A percentile compares a stretch with the other conserved stretches of the same genome.
These are phyloP conservation scores for Melanostigma gelatinosum DNA, from an alignment of 2,113 vertebrate genomes.

Conservation along the genomic window DNA sequence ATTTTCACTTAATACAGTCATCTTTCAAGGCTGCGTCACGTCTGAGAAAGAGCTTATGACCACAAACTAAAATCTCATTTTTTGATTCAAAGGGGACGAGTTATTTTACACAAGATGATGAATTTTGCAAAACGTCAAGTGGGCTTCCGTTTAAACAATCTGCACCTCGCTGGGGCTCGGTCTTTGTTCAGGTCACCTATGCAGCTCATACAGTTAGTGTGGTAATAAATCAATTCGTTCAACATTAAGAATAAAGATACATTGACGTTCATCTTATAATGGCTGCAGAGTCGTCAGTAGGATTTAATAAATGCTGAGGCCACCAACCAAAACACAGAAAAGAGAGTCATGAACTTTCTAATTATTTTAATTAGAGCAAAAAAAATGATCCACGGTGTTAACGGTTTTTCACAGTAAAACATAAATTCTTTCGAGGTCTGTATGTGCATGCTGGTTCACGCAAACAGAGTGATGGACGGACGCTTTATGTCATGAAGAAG, in stretches of 20 bases:
- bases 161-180: neutral
- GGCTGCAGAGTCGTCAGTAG: neutral
- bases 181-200: neutral
- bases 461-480: conserved; percentile 13
- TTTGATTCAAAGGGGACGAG: neutral
- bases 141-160: conserved; percentile 10
- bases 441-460: neutral
- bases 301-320: neutral
- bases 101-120: conserved; percentile 20
- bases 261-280: neutral
- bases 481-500: conserved; percentile 39
- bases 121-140: conserved; percentile 50
- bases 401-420: neutral
- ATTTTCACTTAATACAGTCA: neutral
- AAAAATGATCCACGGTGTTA: neutral
- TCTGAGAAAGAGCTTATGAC: neutral
- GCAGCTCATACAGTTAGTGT: neutral
- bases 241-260: neutral
- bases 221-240: neutral
- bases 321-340: neutral
- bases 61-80: neutral
- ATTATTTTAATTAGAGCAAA: neutral
- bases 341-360: neutral
- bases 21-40: neutral
- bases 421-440: neutral